A percentile compares a stretch with the other conserved stretches of the same genome.
These are phyloP conservation scores for Emydura subglobosa DNA, from an alignment of 2,113 vertebrate genomes.

Conservation along the genomic window DNA sequence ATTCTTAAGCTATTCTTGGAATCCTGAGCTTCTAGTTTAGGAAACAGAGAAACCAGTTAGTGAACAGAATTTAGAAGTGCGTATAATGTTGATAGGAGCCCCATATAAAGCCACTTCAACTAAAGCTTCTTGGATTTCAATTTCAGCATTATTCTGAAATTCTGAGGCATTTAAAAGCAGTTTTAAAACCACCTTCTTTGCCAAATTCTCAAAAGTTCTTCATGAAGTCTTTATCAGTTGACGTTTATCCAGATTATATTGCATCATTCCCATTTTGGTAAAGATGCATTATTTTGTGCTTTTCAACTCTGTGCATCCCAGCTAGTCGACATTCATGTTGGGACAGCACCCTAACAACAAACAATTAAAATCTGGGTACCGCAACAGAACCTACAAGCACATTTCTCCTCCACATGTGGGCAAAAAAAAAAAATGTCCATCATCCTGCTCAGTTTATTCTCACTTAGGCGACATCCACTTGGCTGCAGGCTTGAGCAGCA, in stretches of 20 bases:
- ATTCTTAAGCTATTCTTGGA: neutral
- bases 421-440: conserved; percentile 10
- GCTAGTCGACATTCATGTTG: conserved; percentile 18
- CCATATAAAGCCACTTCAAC: neutral
- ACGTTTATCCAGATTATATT: neutral
- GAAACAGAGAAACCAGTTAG: neutral
- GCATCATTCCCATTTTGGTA: neutral
- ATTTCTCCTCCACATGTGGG: neutral
- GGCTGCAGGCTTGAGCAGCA: neutral
- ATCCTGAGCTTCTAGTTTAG: neutral
- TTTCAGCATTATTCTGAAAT: neutral
- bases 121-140: conserved; percentile 33
- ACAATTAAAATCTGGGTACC: neutral
- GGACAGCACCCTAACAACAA: neutral
- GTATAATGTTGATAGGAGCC: conserved; percentile 1
- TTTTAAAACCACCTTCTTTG: neutral
- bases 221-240: conserved; percentile 33
- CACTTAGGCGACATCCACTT: conserved; percentile 12
- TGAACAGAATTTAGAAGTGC: conserved; percentile 30
- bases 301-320: conserved; percentile 21
- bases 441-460: neutral
- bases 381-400: neutral
- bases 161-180: neutral
- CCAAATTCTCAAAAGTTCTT: neutral
- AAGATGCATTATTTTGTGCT: neutral